Conservation (phyloP, 23 tunicate genomes). For the Ascidia mentula region DNA sequence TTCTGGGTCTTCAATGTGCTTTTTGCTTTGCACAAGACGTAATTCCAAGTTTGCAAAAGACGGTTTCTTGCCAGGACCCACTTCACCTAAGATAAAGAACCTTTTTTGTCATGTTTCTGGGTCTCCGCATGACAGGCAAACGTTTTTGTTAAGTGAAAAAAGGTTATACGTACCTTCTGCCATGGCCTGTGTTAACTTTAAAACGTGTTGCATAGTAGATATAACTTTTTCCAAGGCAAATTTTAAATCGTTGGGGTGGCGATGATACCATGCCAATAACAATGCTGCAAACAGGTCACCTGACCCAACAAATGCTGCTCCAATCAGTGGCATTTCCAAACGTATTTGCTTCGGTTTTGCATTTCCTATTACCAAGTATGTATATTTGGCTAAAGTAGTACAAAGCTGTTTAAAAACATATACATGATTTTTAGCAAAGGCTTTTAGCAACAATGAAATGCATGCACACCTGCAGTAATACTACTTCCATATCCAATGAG, state of each 20-base stretch:
- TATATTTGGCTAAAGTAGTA: no score
- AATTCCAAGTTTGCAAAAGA: conserved; percentile 67
- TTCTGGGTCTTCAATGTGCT: conserved; percentile 75
- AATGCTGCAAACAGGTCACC: conserved; percentile 95
- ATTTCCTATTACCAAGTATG: no score
- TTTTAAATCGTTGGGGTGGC: conserved; percentile 71
- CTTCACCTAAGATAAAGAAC: no score
- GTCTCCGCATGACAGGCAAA: no score
- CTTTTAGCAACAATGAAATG: no score
- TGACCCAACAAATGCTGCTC: conserved; percentile 85
- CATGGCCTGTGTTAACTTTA: conserved; percentile 41
- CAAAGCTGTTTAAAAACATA: no score
- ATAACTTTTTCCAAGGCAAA: conserved; percentile 81
- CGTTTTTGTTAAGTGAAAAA: neutral
- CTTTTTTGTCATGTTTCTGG: no score
- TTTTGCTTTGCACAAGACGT: conserved; percentile 70
- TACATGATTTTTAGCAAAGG: no score
- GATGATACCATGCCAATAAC: conserved; percentile 85
- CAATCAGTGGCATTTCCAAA: conserved; percentile 66
- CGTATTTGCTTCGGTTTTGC: conserved; percentile 30
- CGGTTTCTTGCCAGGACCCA: conserved; percentile 56
- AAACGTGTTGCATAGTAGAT: conserved; percentile 81
- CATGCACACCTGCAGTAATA: neutral
- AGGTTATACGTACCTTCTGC: no score
- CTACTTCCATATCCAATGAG: conserved; percentile 73